These are phyloP conservation scores for Strigops habroptila DNA, from an alignment of 2,113 vertebrate genomes.

Conservation along the genomic window DNA sequence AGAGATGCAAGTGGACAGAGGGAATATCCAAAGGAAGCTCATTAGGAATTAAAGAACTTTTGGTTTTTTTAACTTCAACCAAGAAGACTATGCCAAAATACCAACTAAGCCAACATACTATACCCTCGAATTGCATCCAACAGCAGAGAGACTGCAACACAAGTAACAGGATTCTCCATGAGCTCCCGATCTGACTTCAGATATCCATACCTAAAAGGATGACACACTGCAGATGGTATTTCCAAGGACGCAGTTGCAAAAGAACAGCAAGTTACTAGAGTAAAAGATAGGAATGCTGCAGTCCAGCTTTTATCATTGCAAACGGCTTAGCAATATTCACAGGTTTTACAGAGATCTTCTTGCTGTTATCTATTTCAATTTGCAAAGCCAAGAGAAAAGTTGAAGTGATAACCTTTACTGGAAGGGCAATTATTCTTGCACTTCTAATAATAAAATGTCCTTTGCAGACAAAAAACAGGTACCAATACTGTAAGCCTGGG, in stretches of 20 bases:
- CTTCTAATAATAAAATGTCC: conserved; percentile 4
- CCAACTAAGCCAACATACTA: background rate
- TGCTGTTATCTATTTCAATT: conserved; percentile 31
- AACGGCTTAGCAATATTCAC: background rate
- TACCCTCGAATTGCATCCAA: background rate
- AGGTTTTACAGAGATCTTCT: background rate
- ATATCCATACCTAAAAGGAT: background rate
- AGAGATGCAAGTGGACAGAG: background rate
- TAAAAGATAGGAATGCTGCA: background rate
- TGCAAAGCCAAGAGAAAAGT: background rate
- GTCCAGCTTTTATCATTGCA: background rate
- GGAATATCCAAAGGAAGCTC: background rate
- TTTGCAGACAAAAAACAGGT: background rate
- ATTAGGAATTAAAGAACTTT: background rate
- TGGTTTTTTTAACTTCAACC: background rate
- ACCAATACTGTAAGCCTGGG: background rate
- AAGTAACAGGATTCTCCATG: background rate
- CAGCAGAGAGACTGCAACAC: background rate
- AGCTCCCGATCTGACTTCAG: background rate
- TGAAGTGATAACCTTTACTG: conserved; percentile 9
- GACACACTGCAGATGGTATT: background rate
- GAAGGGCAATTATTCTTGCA: conserved; percentile 24
- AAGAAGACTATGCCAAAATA: background rate
- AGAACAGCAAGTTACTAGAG: background rate
- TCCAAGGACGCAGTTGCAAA: background rate